Evolutionary conservation across 2,797 vertebrate species (phyloP), one percentile per base, ranked within the genome.

Genomic region (Pangasius krempfi): DNA sequence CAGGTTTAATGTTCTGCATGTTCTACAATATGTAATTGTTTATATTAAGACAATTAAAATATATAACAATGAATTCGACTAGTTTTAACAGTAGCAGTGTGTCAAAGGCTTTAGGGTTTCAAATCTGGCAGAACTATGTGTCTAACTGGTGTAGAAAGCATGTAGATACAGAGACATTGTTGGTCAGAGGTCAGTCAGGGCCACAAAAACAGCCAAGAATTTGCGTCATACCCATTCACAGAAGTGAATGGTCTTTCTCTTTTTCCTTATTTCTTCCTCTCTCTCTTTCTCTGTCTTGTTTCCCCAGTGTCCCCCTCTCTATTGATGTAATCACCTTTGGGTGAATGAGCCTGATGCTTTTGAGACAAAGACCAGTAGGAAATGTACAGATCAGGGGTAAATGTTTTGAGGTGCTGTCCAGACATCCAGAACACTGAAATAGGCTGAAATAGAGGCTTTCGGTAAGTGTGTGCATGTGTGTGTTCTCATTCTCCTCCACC

Each of bases 161-260:
- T 64, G 81, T 88, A 73, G 87, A 87, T 88, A 86, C 56, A 86
- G 88, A 90, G 88, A 81, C 81, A 70, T 78, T 90, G 89, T 92
- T 90, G 86, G 90, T 89, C 81, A 66, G 81, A 87, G 81, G 79
- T 85, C 90, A 84, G 62, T 62, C 81, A 80, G 84, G 84, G 76
- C 54, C 89, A 90, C 76, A 30, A 68, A 84, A 90, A 47, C 82
- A 82, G 86, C 86, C 90, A 86, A 66, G 88, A 80, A 92, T 90
- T 85, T 92, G 88, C 92, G 91, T 92, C 92, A 92, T 87, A 87
- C 62, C 89, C 84, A 91, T 92, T 92, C 91, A 92, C 37, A 52
- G 73, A 37, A 64, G 64, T 91, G 85, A 92, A 91, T 91, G 86
- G 81, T 64, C 66, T 47, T 22, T 80, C 84, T 88, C 83, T 70